phyloP scores from a whole-genome alignment of 2,888 invertebrate genomes.

The Tetrapedia diversipes region DNA sequence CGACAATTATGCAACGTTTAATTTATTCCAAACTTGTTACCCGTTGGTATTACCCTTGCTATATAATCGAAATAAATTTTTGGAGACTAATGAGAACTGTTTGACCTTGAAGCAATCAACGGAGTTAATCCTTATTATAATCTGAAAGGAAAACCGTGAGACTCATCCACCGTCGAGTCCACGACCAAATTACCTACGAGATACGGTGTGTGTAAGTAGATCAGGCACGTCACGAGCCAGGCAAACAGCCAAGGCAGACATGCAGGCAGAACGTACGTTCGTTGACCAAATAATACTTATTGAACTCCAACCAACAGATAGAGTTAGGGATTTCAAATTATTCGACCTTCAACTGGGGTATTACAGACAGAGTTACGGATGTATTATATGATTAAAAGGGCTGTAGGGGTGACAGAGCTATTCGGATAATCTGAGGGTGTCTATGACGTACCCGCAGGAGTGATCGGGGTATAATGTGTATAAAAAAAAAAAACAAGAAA shows the following conservation, averaged over 20 bases:
- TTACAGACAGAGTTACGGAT: conserved; percentile 36
- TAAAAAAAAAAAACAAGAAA: no score
- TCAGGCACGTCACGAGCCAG: conserved; percentile 53
- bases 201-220: conserved; percentile 30
- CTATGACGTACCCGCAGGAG: conserved; percentile 2
- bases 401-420: conserved; percentile 9
- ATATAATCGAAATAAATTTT: not conserved
- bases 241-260: conserved; percentile 42
- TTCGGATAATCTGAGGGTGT: conserved; percentile 19
- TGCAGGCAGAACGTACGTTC: conserved; percentile 32
- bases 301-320: conserved; percentile 26
- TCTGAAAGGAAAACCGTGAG: conserved; percentile 18
- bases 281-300: conserved; percentile 14
- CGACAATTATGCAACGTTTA: not conserved
- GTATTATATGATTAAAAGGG: conserved; percentile 27
- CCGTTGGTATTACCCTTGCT: no score
- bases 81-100: no score
- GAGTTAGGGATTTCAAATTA: conserved; percentile 44
- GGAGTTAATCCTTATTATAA: conserved; percentile 4
- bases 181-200: conserved; percentile 26
- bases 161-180: conserved; percentile 20
- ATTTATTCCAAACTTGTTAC: no score
- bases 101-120: not conserved
- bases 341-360: conserved; percentile 29
- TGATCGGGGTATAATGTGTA: conserved; percentile 10